Evolutionary conservation across 2,797 vertebrate species (phyloP).

Genomic region (Morelia viridis): DNA sequence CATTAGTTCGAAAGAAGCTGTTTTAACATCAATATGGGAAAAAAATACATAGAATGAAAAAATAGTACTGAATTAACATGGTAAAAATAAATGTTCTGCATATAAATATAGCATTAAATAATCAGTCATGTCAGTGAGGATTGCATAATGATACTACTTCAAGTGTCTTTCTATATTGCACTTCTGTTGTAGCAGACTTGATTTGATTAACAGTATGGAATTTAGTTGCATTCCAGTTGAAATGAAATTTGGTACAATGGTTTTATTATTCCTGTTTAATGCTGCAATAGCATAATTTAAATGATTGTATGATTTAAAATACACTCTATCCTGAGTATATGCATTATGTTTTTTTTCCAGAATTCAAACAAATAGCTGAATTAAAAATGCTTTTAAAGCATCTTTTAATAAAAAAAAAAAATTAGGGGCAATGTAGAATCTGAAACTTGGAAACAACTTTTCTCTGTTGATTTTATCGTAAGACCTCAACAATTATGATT

Average conservation of each 20-base stretch:
- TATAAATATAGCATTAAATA: conserved; percentile 9
- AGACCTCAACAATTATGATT: not conserved
- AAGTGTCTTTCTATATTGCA: not conserved
- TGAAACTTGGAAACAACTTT: not conserved
- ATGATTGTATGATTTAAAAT: not conserved
- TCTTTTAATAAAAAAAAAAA: not conserved
- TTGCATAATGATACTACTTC: conserved; percentile 15
- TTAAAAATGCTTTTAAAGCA: not conserved
- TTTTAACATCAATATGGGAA: not conserved
- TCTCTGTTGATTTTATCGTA: not conserved
- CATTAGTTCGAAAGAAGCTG: not conserved
- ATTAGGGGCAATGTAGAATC: not conserved
- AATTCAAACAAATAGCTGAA: not conserved
- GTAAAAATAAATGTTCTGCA: conserved; percentile 42
- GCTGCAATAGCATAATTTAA: not conserved
- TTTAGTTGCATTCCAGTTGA: not conserved
- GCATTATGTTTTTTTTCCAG: not conserved
- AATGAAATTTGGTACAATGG: not conserved
- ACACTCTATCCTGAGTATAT: not conserved
- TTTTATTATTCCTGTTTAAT: not conserved
- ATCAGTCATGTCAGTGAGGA: conserved; percentile 33
- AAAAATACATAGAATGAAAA: conserved; percentile 7
- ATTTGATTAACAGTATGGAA: conserved; percentile 44
- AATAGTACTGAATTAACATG: conserved; percentile 35
- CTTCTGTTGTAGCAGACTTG: conserved; percentile 9